These are phyloP conservation scores for Bursaphelenchus okinawaensis DNA, from an alignment of 2,888 invertebrate species.

Conservation along the genomic window DNA sequence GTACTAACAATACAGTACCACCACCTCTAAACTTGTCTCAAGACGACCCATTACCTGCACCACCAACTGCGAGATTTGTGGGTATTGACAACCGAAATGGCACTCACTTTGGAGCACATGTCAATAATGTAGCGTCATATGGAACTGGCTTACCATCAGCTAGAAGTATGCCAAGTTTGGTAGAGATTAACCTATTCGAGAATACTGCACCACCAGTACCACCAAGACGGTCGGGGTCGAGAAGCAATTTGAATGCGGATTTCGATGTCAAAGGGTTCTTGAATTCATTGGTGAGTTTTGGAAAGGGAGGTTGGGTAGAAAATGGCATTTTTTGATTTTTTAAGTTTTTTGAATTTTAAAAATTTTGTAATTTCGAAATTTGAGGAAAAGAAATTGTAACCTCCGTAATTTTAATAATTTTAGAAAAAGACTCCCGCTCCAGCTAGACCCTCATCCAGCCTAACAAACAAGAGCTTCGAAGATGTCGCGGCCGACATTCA, in stretches of 20 bases:
- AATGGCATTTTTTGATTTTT: neutral
- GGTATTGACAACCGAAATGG: too few species aligned
- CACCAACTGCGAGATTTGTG: too few species aligned
- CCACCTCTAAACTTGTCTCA: too few species aligned
- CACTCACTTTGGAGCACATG: too few species aligned
- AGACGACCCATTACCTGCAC: neutral
- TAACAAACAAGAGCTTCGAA: neutral
- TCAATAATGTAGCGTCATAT: neutral
- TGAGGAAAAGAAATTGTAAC: too few species aligned
- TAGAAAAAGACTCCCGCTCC: neutral
- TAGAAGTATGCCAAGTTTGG: neutral
- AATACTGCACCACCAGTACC: neutral
- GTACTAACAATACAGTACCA: too few species aligned
- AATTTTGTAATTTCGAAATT: neutral
- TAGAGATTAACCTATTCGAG: neutral
- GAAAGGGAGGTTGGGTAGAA: neutral
- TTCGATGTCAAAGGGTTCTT: neutral
- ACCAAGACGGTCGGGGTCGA: neutral
- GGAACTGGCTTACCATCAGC: neutral
- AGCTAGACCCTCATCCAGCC: neutral
- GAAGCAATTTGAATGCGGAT: neutral
- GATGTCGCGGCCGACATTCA: conserved; percentile 10
- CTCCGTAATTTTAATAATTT: neutral
- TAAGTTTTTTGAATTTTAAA: neutral
- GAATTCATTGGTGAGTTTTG: neutral